Percentiles rank a stretch among this genome's conserved stretches.
phyloP scores from a whole-genome alignment of 2,113 vertebrate genomes.

The Dendropsophus ebraccatus region DNA sequence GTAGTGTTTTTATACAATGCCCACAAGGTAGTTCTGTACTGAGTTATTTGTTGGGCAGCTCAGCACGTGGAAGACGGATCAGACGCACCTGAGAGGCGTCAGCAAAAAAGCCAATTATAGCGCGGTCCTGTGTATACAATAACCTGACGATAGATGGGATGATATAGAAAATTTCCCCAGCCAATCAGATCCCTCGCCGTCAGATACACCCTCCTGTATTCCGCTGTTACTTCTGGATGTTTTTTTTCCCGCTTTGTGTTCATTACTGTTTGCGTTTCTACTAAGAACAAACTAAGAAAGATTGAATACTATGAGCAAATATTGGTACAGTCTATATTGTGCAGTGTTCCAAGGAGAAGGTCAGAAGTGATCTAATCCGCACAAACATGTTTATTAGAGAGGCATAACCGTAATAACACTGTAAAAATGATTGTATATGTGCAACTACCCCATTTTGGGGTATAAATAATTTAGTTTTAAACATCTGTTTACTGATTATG shows the following conservation, averaged over 20 bases:
- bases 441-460: no score
- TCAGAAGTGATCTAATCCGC: neutral
- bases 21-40: no score
- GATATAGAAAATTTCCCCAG: neutral
- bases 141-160: neutral
- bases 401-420: neutral
- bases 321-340: neutral
- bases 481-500: no score
- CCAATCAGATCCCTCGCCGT: slow-evolving; percentile 6
- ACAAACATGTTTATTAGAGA: slow-evolving; percentile 1
- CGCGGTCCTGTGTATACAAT: neutral
- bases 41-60: neutral
- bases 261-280: neutral
- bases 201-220: slow-evolving; percentile 7
- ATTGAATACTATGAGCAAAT: slow-evolving; percentile 26
- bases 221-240: no score
- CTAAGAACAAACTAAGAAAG: neutral
- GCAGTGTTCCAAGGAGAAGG: neutral
- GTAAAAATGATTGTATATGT: neutral
- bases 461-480: no score
- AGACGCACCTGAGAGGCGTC: neutral
- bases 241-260: neutral
- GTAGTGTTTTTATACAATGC: no score
- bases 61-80: no score
- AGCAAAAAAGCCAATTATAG: neutral